Evolutionary conservation across 53 echinoderm and acorn worm species (phyloP), one percentile per base, ranked within the genome.

Genomic region (Crossaster papposus): DNA sequence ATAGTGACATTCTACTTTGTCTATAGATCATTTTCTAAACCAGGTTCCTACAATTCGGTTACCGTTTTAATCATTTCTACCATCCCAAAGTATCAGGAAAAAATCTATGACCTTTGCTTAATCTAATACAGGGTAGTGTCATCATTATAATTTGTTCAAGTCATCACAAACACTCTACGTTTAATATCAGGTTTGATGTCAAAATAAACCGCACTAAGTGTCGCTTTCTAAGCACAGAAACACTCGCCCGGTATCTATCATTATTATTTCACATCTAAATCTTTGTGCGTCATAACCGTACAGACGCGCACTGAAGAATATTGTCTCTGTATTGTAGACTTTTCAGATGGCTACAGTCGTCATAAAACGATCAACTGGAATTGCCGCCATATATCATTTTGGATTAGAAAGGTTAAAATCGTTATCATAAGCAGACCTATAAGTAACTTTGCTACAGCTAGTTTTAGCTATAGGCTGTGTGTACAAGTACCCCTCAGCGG

Each of bases 111-210:
- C 44, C 44, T 44, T 44, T 44, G 44, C 44, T 44, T n/a, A n/a
- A 38, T 38, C 2, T 38, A 38, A 4, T 38, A 38, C 2, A 38
- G 38, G 38, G 38, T 7, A 38, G 38, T 38, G 14, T 55, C 20
- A 17, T 65, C 22, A 65, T 65, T 28, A 20, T 68, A 10, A 26
- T 28, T 10, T 23, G 58, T 68, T 28, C 22, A 24, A 24, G 24
- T 11, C 68, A n/a, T 26, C 68, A 68, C 22, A 26, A 68, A 68
- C 68, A 68, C 68, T 68, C 68, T 65, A 65, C 37, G 64, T 82
- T 82, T 65, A 82, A 82, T 82, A n/a, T n/a, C n/a, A n/a, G n/a
- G 82, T 65, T 82, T 35, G 36, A 64, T 36, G 23, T 13, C 32
- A 82, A 82, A 64, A 65, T 44, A 65, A 6, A n/a, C n/a, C 44